Base-by-base conservation (phyloP, 2,113 vertebrate genomes). In the Tyto alba region DNA sequence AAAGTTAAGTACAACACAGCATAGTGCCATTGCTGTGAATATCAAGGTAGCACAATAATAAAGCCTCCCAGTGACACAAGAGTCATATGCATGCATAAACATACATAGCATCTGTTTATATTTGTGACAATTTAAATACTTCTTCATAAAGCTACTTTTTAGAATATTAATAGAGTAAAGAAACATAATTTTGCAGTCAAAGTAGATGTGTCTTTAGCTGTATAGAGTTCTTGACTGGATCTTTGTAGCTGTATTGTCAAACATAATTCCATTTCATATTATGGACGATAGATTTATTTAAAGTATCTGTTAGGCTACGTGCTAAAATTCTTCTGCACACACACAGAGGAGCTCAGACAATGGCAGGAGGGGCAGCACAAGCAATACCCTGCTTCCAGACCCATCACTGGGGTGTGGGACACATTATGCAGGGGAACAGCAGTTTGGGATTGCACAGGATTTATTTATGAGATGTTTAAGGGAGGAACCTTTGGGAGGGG, bases 61-160 rank as follows among this genome's bases (percentile, higher is more conserved):
- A 68, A 88, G 5, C 4, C 16, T 72, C 13, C 11, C 16, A 38
- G 36, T 53, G 69, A 34, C 29, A 69, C 14, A 79, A 64, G 19
- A 27, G 21, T 41, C 84, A 16, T 2, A 21, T 16, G 9, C 7
- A 40, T 0, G 0, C 23, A 11, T 76, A 55, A 73, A 10, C 36
- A 22, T 41, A n/a, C 6, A 11, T 25, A 78, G 12, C n/a, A 34
- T 62, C 20, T 34, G 2, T 62, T 88, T 56, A 21, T 50, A 50
- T 59, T 63, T 93, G 14, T 18, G 34, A 59, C 10, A 11, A 26
- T 40, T 90, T 32, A 79, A 85, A 73, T 57, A 21, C 55, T 90
- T 89, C 15, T 74, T 13, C 12, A 8, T 59, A 41, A 13, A 73
- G 23, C 1, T 21, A 71, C 18, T 55, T 60, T 87, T 67, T 67